phyloP scores from a whole-genome alignment of 2,113 vertebrate species.

The Hydrolagus affinis region DNA sequence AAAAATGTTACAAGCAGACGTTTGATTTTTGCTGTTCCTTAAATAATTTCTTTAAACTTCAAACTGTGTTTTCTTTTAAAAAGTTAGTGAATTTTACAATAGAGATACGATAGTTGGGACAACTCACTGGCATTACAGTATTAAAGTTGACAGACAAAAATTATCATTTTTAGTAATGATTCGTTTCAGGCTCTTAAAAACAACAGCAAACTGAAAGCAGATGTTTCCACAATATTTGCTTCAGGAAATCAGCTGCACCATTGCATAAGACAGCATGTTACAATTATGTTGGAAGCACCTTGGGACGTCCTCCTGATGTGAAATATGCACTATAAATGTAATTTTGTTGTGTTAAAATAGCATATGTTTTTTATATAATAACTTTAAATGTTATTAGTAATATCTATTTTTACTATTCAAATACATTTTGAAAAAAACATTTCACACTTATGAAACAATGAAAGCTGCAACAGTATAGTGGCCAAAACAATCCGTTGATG shows the following conservation, averaged over 20 bases:
- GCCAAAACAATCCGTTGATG: no score
- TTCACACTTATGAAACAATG: no score
- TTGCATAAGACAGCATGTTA: background rate
- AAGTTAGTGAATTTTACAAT: background rate
- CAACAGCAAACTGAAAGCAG: conserved; percentile 6
- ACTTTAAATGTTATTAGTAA: no score
- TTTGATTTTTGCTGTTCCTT: background rate
- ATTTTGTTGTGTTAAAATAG: no score
- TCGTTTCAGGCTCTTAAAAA: background rate
- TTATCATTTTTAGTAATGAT: background rate
- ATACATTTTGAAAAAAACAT: no score
- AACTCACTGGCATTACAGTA: background rate
- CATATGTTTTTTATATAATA: no score
- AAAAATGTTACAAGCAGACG: background rate
- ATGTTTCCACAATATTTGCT: background rate
- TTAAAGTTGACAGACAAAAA: background rate
- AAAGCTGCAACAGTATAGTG: no score
- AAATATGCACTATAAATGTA: no score
- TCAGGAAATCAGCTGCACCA: background rate
- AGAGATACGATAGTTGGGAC: background rate
- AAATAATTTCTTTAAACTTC: background rate
- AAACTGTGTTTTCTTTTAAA: background rate
- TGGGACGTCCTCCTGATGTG: no score
- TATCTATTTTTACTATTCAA: no score
- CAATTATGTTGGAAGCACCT: background rate